Percentiles rank a stretch among this genome's conserved stretches.
Conservation (phyloP, 2,797 vertebrate genomes). For the Acanthurus leucopareius region DNA sequence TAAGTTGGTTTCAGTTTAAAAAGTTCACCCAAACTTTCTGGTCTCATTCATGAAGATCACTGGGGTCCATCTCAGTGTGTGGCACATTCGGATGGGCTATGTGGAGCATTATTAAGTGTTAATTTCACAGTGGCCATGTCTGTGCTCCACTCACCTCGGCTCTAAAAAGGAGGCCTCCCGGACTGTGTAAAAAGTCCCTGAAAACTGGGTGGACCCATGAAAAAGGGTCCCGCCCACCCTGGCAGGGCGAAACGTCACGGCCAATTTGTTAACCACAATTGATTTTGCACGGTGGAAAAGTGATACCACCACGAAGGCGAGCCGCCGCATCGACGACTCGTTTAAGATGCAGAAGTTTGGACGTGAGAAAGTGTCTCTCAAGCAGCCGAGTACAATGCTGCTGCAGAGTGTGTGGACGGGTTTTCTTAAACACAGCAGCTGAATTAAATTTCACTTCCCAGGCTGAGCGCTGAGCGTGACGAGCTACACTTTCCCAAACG, state of each 20-base stretch:
- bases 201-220: slow-evolving; percentile 73
- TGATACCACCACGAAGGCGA: slow-evolving; percentile 34
- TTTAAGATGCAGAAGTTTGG: background rate
- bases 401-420: background rate
- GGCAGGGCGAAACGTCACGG: slow-evolving; percentile 70
- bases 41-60: background rate
- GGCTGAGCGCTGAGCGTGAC: slow-evolving; percentile 19
- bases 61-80: slow-evolving; percentile 44
- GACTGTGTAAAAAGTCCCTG: slow-evolving; percentile 50
- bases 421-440: slow-evolving; percentile 7
- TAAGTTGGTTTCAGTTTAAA: background rate
- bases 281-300: slow-evolving; percentile 64
- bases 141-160: slow-evolving; percentile 46
- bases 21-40: background rate
- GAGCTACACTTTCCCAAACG: background rate
- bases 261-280: slow-evolving; percentile 82
- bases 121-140: slow-evolving; percentile 79
- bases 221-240: slow-evolving; percentile 52
- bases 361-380: slow-evolving; percentile 41
- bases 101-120: slow-evolving; percentile 62
- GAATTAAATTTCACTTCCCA: slow-evolving; percentile 45
- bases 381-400: slow-evolving; percentile 48
- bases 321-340: slow-evolving; percentile 5
- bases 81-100: slow-evolving; percentile 38
- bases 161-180: slow-evolving; percentile 65